Conservation (phyloP, 2,888 invertebrate species). For the Drosophila quinaria region DNA sequence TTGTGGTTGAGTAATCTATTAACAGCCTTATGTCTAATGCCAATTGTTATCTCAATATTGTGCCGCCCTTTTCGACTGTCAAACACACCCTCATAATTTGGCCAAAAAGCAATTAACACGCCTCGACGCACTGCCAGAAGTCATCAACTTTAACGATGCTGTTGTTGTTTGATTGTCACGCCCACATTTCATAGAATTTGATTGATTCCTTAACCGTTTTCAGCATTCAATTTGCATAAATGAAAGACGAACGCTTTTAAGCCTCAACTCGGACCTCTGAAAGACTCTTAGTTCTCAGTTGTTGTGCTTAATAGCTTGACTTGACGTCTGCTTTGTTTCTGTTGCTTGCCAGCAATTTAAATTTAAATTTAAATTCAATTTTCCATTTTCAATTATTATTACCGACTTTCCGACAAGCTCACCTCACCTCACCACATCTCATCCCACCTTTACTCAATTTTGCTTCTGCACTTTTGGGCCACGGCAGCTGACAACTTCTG, state of each 20-base stretch:
- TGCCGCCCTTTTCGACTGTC: neutral
- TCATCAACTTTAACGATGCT: constrained; percentile 26
- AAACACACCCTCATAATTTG: constrained; percentile 34
- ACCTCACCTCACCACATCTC: neutral
- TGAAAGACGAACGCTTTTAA: constrained; percentile 30
- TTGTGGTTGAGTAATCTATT: constrained; percentile 35
- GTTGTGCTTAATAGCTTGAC: constrained; percentile 20
- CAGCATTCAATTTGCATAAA: constrained; percentile 72
- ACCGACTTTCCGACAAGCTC: constrained; percentile 35
- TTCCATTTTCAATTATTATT: constrained; percentile 76
- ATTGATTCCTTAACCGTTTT: constrained; percentile 72
- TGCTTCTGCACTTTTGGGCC: constrained; percentile 43
- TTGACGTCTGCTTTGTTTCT: constrained; percentile 43
- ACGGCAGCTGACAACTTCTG: constrained; percentile 4
- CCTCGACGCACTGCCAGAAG: constrained; percentile 61
- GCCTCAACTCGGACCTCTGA: neutral
- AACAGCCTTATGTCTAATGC: constrained; percentile 14
- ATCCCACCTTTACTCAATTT: constrained; percentile 64
- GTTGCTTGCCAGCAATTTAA: constrained; percentile 28
- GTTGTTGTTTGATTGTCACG: constrained; percentile 39
- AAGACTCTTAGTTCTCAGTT: neutral
- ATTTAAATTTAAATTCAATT: constrained; percentile 70
- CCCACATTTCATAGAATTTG: constrained; percentile 58
- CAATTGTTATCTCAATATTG: constrained; percentile 18
- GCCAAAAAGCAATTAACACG: constrained; percentile 69